Conservation (phyloP, 2,797 vertebrate genomes). For the Steatocranus sp. region DNA sequence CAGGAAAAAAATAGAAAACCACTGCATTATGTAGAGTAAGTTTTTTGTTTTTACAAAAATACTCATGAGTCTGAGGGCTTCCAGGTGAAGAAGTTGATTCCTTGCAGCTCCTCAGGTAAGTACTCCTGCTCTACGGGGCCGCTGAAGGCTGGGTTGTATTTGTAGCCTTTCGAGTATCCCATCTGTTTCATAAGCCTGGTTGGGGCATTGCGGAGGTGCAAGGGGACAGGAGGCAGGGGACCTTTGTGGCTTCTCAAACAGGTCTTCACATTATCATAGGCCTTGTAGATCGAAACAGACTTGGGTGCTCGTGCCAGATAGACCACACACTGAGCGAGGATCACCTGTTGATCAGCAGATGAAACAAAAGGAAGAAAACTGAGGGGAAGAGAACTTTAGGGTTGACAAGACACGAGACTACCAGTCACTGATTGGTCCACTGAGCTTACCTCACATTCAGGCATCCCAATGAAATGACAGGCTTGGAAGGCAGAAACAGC, state of each 20-base stretch:
- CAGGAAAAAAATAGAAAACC: background rate
- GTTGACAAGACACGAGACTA: background rate
- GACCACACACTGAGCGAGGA: constrained; percentile 91
- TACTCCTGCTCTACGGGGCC: constrained; percentile 87
- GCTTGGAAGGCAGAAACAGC: constrained; percentile 94
- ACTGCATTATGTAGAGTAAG: background rate
- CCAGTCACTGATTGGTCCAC: background rate
- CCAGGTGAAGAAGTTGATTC: constrained; percentile 82
- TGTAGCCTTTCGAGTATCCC: constrained; percentile 90
- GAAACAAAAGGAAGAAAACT: background rate
- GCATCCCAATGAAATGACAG: constrained; percentile 98
- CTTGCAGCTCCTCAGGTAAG: constrained; percentile 83
- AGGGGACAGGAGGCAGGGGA: constrained; percentile 87
- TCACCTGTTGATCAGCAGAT: constrained; percentile 75
- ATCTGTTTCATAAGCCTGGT: constrained; percentile 91
- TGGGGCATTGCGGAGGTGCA: constrained; percentile 92
- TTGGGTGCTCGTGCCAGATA: constrained; percentile 92
- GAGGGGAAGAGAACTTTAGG: background rate
- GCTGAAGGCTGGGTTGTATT: constrained; percentile 87
- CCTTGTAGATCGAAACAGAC: constrained; percentile 86
- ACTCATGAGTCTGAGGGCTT: constrained; percentile 37
- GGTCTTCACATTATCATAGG: constrained; percentile 86
- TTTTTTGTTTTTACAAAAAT: background rate
- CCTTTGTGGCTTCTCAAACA: constrained; percentile 87
- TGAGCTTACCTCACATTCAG: constrained; percentile 90